Base-by-base conservation (phyloP, 2,797 vertebrate genomes). In the Propithecus deckenii region DNA sequence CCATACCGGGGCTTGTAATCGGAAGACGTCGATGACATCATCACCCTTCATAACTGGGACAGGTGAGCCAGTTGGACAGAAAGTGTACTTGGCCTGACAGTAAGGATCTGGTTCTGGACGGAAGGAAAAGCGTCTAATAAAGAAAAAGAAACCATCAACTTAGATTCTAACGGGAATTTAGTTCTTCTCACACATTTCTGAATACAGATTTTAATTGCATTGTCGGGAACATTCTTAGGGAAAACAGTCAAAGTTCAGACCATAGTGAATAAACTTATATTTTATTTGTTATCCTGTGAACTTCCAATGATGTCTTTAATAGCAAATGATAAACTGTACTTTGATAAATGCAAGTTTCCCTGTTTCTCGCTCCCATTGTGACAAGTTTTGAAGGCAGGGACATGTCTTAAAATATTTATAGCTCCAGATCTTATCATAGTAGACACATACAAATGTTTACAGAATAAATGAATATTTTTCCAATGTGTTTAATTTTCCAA, bases 1-100 rank as follows among this genome's bases (percentile, higher is more conserved):
- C 99, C 99, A 99, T 4, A 99, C 99, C 8, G 99, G 99, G 22
- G 99, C 98, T 98, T 99, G 99, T 61, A 99, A 98, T 75, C 99
- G 98, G 96, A 99, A 99, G 30, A 99, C 99, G 11, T 99, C 99
- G 94, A 99, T 98, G 79, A 98, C 81, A 65, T 99, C 99, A 0
- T 98, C 98, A 95, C 99, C 98, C 50, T 98, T 99, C 99, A 99
- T 98, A 85, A 98, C n/a, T 0, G 99, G 99, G n/a, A 99, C 98
- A n/a, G 98, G 92, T 95, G 99, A 99, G 89, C 99, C 99, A 11
- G 99, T 99, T 65, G 99, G 99, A 79, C 99, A 99, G 98, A 99
- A 99, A 0, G 99, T 99, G 87, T 99, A 99, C 43, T 99, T 98
- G 41, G 99, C 99, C 55, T 99, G 98, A 97, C 99, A 99, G 97